Evolutionary conservation across 2,797 vertebrate species (phyloP), one percentile per base, ranked within the genome.

Genomic region (Fratercula arctica): DNA sequence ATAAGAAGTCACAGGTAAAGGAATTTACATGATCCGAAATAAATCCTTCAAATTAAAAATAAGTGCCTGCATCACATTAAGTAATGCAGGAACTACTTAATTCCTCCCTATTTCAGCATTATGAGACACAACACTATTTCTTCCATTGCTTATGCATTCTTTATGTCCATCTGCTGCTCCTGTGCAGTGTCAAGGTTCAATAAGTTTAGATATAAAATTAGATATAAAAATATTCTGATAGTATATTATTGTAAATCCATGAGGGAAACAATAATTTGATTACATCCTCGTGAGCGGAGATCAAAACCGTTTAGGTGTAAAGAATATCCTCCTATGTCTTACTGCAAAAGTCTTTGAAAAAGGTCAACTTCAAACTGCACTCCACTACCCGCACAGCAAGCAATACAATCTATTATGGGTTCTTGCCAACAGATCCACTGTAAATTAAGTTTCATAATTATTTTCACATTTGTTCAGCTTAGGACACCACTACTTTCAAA

Each of bases 191-290:
- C 54, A 81, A 66, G 26, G 69, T 54, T 35, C 13, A 48, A 1
- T 59, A 63, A 63, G 37, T 64, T 87, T 50, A 87, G 50, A 60
- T 48, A 89, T 35, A 35, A 35, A 35, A 35, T 35, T 35, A 35
- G 35, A 35, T 19, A 75, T 68, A 53, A 68, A 87, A 68, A 45
- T 56, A 84, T 68, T 81, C 48, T 82, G 16, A 66, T 50, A 56
- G 14, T 68, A 5, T 46, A 57, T 56, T 60, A 57, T 23, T 33
- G 3, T 21, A 90, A 86, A 87, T 60, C 57, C 77, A 73, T 50
- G 41, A 89, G 53, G 45, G 81, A 87, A 94, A 69, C 10, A 87
- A 91, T 81, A 87, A 91, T 81, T 91, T 94, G 20, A 78, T 85
- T 87, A 39, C 54, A 56, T 24, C 31, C 10, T 35, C 54, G 9